Conservation (phyloP, 2,888 invertebrate genomes). For the Chironomus riparius region DNA sequence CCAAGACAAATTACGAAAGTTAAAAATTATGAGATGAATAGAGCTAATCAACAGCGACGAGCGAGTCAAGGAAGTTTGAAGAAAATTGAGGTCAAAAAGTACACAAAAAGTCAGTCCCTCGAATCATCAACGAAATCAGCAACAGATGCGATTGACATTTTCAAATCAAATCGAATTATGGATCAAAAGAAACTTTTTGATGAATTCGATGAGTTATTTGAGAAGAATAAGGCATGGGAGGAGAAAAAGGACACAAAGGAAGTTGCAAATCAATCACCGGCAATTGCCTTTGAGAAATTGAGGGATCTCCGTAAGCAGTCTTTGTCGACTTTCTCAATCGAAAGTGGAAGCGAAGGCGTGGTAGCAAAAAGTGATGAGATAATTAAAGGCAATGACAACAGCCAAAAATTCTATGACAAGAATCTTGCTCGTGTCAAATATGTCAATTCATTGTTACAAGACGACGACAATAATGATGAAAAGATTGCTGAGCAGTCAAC, state of each 20-base stretch:
- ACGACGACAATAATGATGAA: too few relatives aligned
- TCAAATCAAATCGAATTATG: neutral
- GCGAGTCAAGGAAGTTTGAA: neutral
- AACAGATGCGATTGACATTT: slow-evolving; percentile 3
- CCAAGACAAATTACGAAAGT: neutral
- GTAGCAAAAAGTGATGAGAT: neutral
- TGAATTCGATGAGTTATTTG: slow-evolving; percentile 20
- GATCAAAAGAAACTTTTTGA: slow-evolving; percentile 10
- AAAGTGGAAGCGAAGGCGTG: neutral
- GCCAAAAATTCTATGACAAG: neutral
- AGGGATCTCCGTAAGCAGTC: neutral
- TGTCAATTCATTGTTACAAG: neutral
- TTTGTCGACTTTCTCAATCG: neutral
- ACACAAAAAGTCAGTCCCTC: neutral
- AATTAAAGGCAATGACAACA: neutral
- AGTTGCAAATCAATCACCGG: neutral
- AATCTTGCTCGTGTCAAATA: neutral
- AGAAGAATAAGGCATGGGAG: neutral
- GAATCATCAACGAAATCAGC: neutral
- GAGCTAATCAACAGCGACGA: neutral
- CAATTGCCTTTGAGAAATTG: neutral
- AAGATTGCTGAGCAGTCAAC: neutral
- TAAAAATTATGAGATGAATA: neutral
- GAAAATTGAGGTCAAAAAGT: neutral
- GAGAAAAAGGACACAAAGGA: neutral